phyloP scores from a whole-genome alignment of 2,888 invertebrate genomes.

The Erebia epiphron region DNA sequence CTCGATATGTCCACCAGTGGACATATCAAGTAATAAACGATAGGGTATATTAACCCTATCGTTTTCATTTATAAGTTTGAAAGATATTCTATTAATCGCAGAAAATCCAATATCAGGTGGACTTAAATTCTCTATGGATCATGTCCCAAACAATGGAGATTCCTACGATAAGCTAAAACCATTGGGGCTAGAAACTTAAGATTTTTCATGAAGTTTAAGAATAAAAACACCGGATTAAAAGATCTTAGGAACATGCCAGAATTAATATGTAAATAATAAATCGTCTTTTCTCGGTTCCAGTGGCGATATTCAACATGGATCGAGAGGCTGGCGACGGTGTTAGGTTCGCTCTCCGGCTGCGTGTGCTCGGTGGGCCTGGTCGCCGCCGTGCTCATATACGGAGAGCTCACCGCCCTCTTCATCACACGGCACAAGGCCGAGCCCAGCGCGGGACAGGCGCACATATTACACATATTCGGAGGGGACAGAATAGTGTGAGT shows the following conservation, averaged over 20 bases:
- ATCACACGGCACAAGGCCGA: slow-evolving; percentile 75
- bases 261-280: background rate
- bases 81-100: too few species aligned
- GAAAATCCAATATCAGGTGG: too few species aligned
- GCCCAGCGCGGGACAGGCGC: slow-evolving; percentile 63
- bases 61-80: too few species aligned
- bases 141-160: too few species aligned
- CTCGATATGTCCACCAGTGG: too few species aligned
- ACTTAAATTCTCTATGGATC: too few species aligned
- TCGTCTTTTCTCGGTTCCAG: slow-evolving; percentile 47
- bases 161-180: too few species aligned
- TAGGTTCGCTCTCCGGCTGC: slow-evolving; percentile 53
- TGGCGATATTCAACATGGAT: slow-evolving; percentile 69
- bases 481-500: slow-evolving; percentile 81
- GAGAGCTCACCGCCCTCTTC: slow-evolving; percentile 84
- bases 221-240: too few species aligned
- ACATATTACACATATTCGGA: slow-evolving; percentile 73
- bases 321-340: slow-evolving; percentile 54
- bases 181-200: too few species aligned
- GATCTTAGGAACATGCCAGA: background rate
- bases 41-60: too few species aligned
- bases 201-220: too few species aligned
- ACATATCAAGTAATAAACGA: too few species aligned
- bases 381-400: slow-evolving; percentile 83
- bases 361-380: slow-evolving; percentile 69